Evolutionary conservation across 1,140 invertebrate genomes (phyloP).

Genomic region (Pachyrhynchus sulphureomaculatus): DNA sequence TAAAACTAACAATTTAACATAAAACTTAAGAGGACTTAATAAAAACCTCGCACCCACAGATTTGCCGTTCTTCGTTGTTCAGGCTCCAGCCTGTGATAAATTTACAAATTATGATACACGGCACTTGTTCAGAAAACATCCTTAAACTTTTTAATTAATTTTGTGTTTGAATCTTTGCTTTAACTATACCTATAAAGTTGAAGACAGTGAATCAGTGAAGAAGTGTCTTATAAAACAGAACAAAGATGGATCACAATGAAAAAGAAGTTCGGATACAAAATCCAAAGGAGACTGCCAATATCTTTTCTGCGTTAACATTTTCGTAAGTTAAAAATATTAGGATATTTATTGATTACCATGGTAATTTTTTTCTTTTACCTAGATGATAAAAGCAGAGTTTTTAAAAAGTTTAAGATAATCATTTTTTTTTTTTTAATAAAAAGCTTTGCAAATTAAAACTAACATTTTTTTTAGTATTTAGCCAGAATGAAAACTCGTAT

Average conservation of each 20-base stretch:
- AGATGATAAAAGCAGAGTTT: no score
- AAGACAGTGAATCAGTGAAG: neutral
- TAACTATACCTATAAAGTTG: neutral
- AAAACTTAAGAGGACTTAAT: constrained; percentile 3
- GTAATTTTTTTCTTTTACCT: no score
- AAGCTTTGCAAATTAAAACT: no score
- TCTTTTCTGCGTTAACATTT: constrained; percentile 33
- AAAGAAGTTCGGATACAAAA: constrained; percentile 28
- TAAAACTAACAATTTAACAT: neutral
- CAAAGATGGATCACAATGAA: constrained; percentile 55
- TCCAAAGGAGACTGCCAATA: constrained; percentile 37
- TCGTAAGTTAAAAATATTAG: constrained; percentile 35
- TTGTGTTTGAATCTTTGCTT: neutral
- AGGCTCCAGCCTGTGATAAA: neutral
- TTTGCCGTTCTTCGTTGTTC: neutral
- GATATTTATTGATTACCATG: no score
- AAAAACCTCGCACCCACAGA: constrained; percentile 3
- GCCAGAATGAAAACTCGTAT: no score
- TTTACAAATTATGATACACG: neutral
- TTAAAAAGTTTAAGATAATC: no score
- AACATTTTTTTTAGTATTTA: no score
- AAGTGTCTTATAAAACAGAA: constrained; percentile 52
- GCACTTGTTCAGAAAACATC: neutral
- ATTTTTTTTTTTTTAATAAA: no score
- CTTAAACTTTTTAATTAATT: no score